Evolutionary conservation across 2,888 invertebrate species (phyloP), one percentile per base, ranked within the genome.

Genomic region (Agrilus cyanescens): DNA sequence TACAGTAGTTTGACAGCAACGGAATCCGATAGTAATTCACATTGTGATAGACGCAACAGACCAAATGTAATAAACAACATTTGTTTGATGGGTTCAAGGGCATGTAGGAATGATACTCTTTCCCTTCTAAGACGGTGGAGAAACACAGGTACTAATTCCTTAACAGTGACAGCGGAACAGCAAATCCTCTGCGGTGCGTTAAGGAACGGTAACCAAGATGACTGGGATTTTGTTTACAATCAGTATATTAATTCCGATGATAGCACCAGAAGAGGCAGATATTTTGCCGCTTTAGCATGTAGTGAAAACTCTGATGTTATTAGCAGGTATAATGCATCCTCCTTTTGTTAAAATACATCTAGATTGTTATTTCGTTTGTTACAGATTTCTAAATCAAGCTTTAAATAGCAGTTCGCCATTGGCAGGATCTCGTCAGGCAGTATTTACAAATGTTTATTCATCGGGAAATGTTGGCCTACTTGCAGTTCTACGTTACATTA

Each of bases 181-280:
- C 73, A 76, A 43, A 80, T 86, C 1, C 85, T 85, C 64, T 88
- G 88, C 58, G 75, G 74, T 20, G 85, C 74, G 2, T 70, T 89
- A 8, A 73, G 76, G 12, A 60, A 73, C 14, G 85, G 84, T 0
- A 67, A 65, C 0, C 53, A 58, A n/a, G 58, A 58, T 0, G 79
- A 83, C 46, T 88, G 82, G 72, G 55, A 75, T 2, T 73, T 67
- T 51, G 63, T 83, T 13, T 82, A 78, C 71, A 40, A 42, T 5
- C 47, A 68, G 0, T 72, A 75, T 15, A 32, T 34, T 10, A 32
- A 7, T 8, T 34, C 13, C 1, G 10, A 10, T 10, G 39, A 46
- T 36, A 20, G 35, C 8, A 34, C 25, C 33, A 41, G 44, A 4
- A 37, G 38, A 14, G 20, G 30, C 13, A 44, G 47, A 15, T 40